Conservation (phyloP, 2,797 vertebrate species). For the Echeneis naucrates region DNA sequence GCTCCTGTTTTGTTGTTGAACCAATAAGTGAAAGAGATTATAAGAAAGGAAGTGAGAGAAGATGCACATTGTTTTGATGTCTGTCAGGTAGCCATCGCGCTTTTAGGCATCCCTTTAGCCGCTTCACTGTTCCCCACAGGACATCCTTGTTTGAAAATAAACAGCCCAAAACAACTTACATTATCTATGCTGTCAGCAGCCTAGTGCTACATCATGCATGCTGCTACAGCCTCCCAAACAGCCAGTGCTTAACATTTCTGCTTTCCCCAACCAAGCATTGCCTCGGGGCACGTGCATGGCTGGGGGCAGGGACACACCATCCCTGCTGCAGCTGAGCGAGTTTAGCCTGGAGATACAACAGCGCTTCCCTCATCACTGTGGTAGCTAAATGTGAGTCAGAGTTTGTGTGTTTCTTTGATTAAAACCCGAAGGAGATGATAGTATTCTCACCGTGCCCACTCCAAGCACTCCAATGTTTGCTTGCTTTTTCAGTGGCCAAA, state of each 20-base stretch:
- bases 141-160: conserved; percentile 36
- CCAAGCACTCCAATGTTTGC: not conserved
- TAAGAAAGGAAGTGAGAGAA: not conserved
- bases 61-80: conserved; percentile 18
- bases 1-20: conserved; percentile 9
- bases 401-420: conserved; percentile 5
- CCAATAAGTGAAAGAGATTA: not conserved
- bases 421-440: not conserved
- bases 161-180: conserved; percentile 32
- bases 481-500: not conserved
- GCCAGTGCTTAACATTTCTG: conserved; percentile 32
- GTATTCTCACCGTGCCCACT: not conserved
- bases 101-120: conserved; percentile 23
- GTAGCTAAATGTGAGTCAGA: conserved; percentile 10
- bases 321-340: conserved; percentile 18
- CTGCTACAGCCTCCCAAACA: conserved; percentile 36
- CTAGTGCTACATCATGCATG: conserved; percentile 16
- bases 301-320: conserved; percentile 37
- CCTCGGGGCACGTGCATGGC: conserved; percentile 35
- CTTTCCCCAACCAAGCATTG: conserved; percentile 12
- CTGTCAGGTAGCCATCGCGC: not conserved
- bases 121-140: conserved; percentile 35
- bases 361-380: not conserved
- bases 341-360: conserved; percentile 22
- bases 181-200: conserved; percentile 13